phyloP scores from a whole-genome alignment of 2,113 vertebrate genomes.

The Chroicocephalus ridibundus region DNA sequence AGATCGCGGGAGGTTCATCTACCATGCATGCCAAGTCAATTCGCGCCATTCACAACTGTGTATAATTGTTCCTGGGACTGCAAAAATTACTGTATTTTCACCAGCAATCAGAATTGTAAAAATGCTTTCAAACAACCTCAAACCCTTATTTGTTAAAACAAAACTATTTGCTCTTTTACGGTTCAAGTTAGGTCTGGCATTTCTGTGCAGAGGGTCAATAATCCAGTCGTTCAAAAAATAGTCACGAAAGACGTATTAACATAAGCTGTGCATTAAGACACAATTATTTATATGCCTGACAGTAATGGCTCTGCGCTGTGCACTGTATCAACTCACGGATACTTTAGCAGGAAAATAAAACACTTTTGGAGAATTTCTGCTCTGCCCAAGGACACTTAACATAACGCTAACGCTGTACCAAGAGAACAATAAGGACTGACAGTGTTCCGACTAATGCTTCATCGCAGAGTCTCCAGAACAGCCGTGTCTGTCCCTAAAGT shows the following conservation, averaged over 20 bases:
- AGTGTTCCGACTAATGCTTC: not conserved
- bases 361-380: not conserved
- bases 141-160: not conserved
- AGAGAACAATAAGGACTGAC: not conserved
- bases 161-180: not conserved
- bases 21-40: not conserved
- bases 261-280: conserved; percentile 55
- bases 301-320: not conserved
- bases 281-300: conserved; percentile 42
- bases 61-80: conserved; percentile 2
- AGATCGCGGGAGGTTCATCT: not conserved
- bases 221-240: conserved; percentile 41
- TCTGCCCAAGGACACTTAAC: not conserved
- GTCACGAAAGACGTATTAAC: conserved; percentile 47
- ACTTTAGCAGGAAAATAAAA: not conserved
- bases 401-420: not conserved
- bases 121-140: not conserved
- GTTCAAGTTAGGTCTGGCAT: conserved; percentile 13
- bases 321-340: not conserved
- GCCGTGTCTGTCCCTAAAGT: not conserved
- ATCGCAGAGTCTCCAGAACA: not conserved
- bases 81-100: conserved; percentile 3
- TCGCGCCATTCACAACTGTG: not conserved
- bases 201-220: conserved; percentile 42
- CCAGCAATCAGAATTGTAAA: not conserved